Evolutionary conservation across 2,797 vertebrate species (phyloP), one percentile per base, ranked within the genome.

Genomic region (Periophthalmus magnuspinnatus): DNA sequence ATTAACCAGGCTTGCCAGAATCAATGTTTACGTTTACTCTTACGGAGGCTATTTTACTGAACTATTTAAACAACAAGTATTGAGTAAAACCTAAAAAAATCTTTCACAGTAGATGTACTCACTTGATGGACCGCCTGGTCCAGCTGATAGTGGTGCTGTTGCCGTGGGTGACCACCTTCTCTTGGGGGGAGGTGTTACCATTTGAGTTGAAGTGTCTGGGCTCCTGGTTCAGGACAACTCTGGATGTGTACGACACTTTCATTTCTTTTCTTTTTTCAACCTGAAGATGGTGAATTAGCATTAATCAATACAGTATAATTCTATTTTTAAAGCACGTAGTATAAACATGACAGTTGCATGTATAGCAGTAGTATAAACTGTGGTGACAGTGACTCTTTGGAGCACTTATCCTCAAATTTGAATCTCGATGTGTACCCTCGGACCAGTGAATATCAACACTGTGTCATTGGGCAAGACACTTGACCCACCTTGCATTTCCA

Each of bases 211-310:
- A 66, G 59, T 79, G 85, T 72, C 83, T 85, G 0, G 81, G 82
- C 65, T 93, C 90, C 33, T 93, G 88, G 5, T 90, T 85, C 33
- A 93, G 82, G 68, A 93, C 90, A 68, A 92, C 89, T 68, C 91
- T 92, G 5, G 93, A 92, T 2, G 87, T 92, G 84, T 88, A 92
- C 21, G 90, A 91, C 24, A 91, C 83, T 75, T 91, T 92, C 1
- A 86, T 55, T 65, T 92, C 91, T 72, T 81, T 88, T 72, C 69
- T 87, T 77, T 85, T 88, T 76, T 90, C 90, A 22, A 76, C 77
- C 93, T 94, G 80, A 38, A 62, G 5, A 34, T n/a, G 11, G 63
- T 56, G 22, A 69, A 33, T 13, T n/a, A 21, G 6, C 19, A 9
- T 21, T 52, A 52, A 2, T 55, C 3, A 22, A 11, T 22, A 22